Percentiles rank a stretch among this genome's conserved stretches.
Conservation (phyloP, 2,888 invertebrate species). For the Mimachlamys varia region DNA sequence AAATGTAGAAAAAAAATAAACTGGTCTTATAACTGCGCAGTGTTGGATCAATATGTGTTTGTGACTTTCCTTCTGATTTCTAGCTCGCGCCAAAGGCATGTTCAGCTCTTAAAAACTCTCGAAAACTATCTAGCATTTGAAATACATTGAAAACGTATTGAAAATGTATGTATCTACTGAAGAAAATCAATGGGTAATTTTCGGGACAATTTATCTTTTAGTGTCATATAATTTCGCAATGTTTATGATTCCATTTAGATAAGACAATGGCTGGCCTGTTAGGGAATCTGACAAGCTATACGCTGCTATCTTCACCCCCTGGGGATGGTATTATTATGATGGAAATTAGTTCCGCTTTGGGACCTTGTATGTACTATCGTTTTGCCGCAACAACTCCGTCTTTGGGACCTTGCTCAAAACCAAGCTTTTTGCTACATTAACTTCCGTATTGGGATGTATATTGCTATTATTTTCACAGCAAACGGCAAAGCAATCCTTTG, state of each 20-base stretch:
- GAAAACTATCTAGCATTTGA: not conserved
- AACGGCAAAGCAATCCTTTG: too few species aligned
- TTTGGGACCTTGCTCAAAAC: not conserved
- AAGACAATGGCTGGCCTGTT: not conserved
- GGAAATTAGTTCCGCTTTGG: not conserved
- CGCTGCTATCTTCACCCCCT: not conserved
- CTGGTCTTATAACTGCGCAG: not conserved
- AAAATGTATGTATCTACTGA: not conserved
- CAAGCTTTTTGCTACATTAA: too few species aligned
- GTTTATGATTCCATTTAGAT: conserved; percentile 20
- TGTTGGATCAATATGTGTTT: not conserved
- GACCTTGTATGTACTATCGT: not conserved
- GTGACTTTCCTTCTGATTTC: not conserved
- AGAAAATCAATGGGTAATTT: conserved; percentile 13
- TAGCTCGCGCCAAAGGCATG: not conserved
- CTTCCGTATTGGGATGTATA: too few species aligned
- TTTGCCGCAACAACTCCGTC: not conserved
- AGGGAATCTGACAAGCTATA: not conserved
- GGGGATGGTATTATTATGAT: not conserved
- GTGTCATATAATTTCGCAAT: not conserved
- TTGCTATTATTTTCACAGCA: too few species aligned
- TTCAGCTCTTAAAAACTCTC: not conserved
- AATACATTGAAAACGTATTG: not conserved
- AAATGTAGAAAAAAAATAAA: not conserved
- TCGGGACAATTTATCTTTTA: not conserved